Base-by-base conservation (phyloP, 2,113 vertebrate genomes). In the Daphoenositta chrysoptera region DNA sequence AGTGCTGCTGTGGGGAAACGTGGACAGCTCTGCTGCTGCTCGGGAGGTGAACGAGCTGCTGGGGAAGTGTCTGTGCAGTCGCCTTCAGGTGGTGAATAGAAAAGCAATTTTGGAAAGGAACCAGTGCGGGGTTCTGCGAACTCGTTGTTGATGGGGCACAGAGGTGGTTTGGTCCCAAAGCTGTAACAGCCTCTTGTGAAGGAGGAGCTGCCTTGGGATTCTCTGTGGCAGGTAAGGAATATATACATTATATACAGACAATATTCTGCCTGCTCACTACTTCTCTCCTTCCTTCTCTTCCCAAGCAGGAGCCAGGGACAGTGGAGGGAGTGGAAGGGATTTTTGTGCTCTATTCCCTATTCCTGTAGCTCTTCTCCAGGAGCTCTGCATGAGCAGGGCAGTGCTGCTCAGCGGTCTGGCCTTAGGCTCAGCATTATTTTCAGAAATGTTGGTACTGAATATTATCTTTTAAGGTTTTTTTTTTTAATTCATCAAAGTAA, bases 1-100 rank as follows among this genome's bases (percentile, higher is more conserved):
- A 8, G 12, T 4, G 23, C 19, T 53, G 8, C 54, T 5, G 4
- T 14, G 54, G 58, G 54, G 77, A 47, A 57, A 64, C 2, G 6
- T 0, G 0, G 26, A 15, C 14, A 20, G 64, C 64, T 84, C 82
- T 84, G 64, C 28, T 83, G 58, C 68, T 77, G 50, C 54, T 40
- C 0, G 0, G 63, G 23, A 63, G 61, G 17, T 54, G 71, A 20
- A 13, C 0, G 2, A 37, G 17, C 30, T 15, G 10, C 69, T 39
- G 70, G 54, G 42, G 68, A 42, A 40, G 22, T 7, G 24, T 11
- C 12, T 7, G 20, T 33, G 50, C n/a, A 11, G 31, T 8, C 13
- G 12, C 28, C 24, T 57, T 22, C 4, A 6, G 6, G 1, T 2
- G 5, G 28, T 12, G 73, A 61, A 54, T 3, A 40, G 40, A 50